These are phyloP conservation scores for Ranitomeya variabilis DNA, from an alignment of 2,113 vertebrate species.

Conservation along the genomic window DNA sequence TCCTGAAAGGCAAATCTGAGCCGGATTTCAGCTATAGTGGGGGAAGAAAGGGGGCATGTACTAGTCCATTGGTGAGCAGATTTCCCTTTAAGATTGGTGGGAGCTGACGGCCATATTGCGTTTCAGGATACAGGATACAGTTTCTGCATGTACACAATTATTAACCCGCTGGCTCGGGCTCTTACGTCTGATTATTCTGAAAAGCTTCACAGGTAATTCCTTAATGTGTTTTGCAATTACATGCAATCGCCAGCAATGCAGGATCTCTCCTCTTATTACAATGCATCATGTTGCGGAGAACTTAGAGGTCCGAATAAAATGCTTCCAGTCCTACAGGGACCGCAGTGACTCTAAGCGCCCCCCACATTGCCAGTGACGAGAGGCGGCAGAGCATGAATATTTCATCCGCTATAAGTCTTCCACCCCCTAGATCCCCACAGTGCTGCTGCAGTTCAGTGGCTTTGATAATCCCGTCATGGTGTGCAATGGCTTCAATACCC, in stretches of 20 bases:
- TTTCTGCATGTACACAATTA: neutral
- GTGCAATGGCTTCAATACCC: constrained; percentile 35
- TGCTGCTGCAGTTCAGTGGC: constrained; percentile 51
- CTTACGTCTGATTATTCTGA: neutral
- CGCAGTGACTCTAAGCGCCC: constrained; percentile 2
- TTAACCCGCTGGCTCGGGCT: neutral
- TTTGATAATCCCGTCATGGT: constrained; percentile 46
- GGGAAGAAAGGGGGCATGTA: neutral
- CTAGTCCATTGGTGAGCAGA: neutral
- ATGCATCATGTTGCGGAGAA: constrained; percentile 8
- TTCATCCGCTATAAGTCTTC: constrained; percentile 23
- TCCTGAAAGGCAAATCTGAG: neutral
- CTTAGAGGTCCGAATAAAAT: constrained; percentile 39
- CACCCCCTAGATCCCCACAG: constrained; percentile 32
- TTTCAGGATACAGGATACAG: too few species aligned
- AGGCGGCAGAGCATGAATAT: constrained; percentile 42
- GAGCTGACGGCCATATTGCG: neutral
- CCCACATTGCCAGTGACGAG: neutral
- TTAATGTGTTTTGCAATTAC: neutral
- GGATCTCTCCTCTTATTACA: neutral
- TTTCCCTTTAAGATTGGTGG: neutral
- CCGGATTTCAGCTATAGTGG: neutral
- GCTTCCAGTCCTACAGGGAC: constrained; percentile 9
- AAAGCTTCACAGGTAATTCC: neutral
- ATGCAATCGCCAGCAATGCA: neutral